phyloP scores from a whole-genome alignment of 2,888 invertebrate species.

The Agonopterix alstromeriana region DNA sequence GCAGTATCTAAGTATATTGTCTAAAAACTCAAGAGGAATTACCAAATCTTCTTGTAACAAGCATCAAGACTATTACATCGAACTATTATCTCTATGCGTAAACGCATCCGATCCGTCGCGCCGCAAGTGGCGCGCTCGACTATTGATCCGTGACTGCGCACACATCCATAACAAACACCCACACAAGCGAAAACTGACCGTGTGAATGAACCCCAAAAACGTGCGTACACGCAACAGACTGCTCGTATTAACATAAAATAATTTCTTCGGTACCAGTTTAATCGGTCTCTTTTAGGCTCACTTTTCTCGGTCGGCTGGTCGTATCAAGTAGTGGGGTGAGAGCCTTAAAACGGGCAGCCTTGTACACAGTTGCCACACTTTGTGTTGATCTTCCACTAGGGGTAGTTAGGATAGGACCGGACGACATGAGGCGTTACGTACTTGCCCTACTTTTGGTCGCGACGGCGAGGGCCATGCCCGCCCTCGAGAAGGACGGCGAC shows the following conservation, averaged over 20 bases:
- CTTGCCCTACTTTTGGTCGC: slow-evolving; percentile 71
- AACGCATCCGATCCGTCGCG: slow-evolving; percentile 15
- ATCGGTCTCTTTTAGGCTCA: slow-evolving; percentile 62
- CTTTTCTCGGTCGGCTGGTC: slow-evolving; percentile 51
- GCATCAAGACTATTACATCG: slow-evolving; percentile 7
- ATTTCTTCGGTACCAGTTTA: slow-evolving; percentile 58
- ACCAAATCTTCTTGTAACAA: slow-evolving; percentile 1
- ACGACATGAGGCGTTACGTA: slow-evolving; percentile 63
- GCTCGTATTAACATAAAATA: slow-evolving; percentile 56
- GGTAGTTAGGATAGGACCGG: slow-evolving; percentile 38
- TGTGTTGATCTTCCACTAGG: slow-evolving; percentile 62
- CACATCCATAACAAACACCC: slow-evolving; percentile 11
- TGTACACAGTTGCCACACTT: slow-evolving; percentile 61
- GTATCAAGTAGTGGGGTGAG: slow-evolving; percentile 61
- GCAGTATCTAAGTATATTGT: no score
- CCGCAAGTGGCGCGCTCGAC: slow-evolving; percentile 22
- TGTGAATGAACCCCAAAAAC: slow-evolving; percentile 48
- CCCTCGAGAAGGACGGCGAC: slow-evolving; percentile 68
- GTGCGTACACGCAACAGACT: slow-evolving; percentile 43
- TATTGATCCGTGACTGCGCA: slow-evolving; percentile 29
- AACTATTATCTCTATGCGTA: neutral
- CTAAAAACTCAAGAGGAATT: no score
- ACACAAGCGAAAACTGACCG: slow-evolving; percentile 17
- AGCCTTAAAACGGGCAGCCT: slow-evolving; percentile 65
- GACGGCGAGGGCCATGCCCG: slow-evolving; percentile 66